phyloP scores from a whole-genome alignment of 2,888 invertebrate species.

The Acanthoscelides obtectus region DNA sequence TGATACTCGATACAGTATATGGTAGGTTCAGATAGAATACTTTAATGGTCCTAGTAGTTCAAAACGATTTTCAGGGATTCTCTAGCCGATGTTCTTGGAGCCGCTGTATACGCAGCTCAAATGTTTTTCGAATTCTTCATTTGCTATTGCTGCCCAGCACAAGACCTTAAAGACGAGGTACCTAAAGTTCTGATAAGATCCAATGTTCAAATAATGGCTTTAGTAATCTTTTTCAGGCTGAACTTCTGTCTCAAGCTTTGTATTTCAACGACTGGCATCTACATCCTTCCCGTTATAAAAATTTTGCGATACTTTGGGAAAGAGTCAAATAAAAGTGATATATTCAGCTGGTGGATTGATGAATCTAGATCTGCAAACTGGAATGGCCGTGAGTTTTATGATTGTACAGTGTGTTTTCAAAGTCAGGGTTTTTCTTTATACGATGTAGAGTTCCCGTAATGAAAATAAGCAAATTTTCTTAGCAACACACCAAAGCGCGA shows the following conservation, averaged over 20 bases:
- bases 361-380: neutral
- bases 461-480: too few relatives aligned
- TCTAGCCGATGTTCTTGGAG: conserved; percentile 3
- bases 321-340: neutral
- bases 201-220: neutral
- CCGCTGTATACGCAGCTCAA: conserved; percentile 1
- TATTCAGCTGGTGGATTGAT: neutral
- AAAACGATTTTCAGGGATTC: conserved; percentile 6
- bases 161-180: neutral
- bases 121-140: conserved; percentile 9
- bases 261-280: neutral
- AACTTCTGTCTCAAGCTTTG: neutral
- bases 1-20: too few relatives aligned
- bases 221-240: neutral
- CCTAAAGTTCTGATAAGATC: neutral
- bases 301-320: neutral
- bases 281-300: neutral
- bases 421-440: too few relatives aligned
- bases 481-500: too few relatives aligned
- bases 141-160: neutral
- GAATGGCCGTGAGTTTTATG: neutral
- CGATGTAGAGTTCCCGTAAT: too few relatives aligned
- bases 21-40: too few relatives aligned
- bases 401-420: too few relatives aligned
- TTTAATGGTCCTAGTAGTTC: too few relatives aligned